Base-by-base conservation (phyloP, 2,888 invertebrate species). In the Tanaodytes sp. region DNA sequence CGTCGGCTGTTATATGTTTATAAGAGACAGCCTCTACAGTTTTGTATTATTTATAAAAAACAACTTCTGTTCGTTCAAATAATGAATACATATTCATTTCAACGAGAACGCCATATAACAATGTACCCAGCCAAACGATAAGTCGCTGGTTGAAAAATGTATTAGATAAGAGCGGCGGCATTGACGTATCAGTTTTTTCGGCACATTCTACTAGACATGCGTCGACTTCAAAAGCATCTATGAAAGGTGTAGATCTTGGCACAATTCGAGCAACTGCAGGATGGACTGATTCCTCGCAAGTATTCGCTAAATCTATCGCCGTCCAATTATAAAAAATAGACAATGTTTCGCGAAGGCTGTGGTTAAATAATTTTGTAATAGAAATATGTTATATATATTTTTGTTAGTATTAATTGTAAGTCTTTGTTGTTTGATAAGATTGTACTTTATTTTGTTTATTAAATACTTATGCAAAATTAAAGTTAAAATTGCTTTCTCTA, bases 401-500 rank as follows among this genome's bases (percentile, higher is more conserved):
- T n/a, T n/a, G 27, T 9, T 27, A 27, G 9, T 8, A 8, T 27
- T 8, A 9, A 27, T 27, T 27, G 9, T 27, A 27, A 27, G 9
- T 9, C 11, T 19, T 40, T 40, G 19, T 14, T 40, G 18, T 16
- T 15, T 40, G 6, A 27, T 5, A 8, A 8, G 2, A 19, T 6
- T 16, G n/a, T 1, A 19, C n/a, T 19, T 6, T 40, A 11, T 40
- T 5, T 8, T 9, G 9, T 11, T 40, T 18, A 40, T n/a, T 18
- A 14, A 43, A 43, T 43, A 23, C 6, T 12, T 23, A 43, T 12
- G 20, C 12, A 12, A n/a, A n/a, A 3, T 33, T 3, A 8, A 12
- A 43, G n/a, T 23, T 43, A 43, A 43, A 43, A 43, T 43, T 43
- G 43, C 12, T 12, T 20, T 43, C 20, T 43, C 20, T 43, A 43